Conservation (phyloP, 1,140 invertebrate species). For the Drosophila lacteicornis region DNA sequence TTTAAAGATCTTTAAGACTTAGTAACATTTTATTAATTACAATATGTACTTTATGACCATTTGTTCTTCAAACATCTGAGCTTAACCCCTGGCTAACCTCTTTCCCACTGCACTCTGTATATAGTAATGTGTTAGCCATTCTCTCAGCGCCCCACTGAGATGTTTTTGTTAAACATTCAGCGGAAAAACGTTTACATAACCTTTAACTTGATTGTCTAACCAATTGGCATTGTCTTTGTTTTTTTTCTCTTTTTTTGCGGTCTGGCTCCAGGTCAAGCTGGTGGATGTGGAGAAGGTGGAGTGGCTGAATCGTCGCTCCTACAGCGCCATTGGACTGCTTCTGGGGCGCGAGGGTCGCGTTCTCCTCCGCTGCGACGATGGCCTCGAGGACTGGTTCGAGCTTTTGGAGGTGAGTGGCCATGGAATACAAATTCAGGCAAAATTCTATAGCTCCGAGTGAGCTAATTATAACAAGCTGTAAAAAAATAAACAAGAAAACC, state of each 20-base stretch:
- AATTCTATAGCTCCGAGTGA: not conserved
- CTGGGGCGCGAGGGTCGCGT: slow-evolving; percentile 87
- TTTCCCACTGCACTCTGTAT: not conserved
- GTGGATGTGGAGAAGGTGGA: slow-evolving; percentile 88
- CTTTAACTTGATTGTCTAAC: slow-evolving; percentile 60
- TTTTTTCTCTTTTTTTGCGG: slow-evolving; percentile 42
- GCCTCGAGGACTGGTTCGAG: slow-evolving; percentile 88
- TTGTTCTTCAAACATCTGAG: not conserved
- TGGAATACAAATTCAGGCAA: not conserved
- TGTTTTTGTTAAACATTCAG: slow-evolving; percentile 31
- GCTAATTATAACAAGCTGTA: not conserved
- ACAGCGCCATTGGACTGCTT: slow-evolving; percentile 86
- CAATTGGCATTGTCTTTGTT: slow-evolving; percentile 45
- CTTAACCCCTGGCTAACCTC: not conserved
- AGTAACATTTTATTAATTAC: slow-evolving; percentile 22
- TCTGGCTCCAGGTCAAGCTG: slow-evolving; percentile 86
- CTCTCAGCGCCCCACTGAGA: slow-evolving; percentile 51
- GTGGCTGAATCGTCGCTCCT: slow-evolving; percentile 88
- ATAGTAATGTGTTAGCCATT: slow-evolving; percentile 2
- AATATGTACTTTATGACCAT: slow-evolving; percentile 48
- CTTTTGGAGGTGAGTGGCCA: slow-evolving; percentile 85
- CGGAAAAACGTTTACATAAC: slow-evolving; percentile 49
- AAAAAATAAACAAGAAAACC: not conserved
- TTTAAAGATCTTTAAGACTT: not conserved
- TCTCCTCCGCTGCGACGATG: slow-evolving; percentile 86